A percentile compares a stretch with the other conserved stretches of the same genome.
Evolutionary conservation across 2,797 vertebrate genomes (phyloP).

Genomic region (Cygnus olor): DNA sequence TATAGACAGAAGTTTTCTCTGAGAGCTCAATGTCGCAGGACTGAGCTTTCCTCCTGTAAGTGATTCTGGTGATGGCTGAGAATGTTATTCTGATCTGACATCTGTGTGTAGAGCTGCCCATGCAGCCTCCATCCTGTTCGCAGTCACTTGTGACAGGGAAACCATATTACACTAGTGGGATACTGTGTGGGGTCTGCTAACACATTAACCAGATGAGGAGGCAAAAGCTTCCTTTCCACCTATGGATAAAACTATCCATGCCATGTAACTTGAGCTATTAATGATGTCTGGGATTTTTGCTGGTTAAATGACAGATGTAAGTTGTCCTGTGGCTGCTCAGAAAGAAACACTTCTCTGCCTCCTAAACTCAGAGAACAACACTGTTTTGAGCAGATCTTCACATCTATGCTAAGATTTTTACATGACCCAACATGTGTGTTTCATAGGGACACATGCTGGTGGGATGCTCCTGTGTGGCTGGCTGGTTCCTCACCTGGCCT

Average conservation of each 20-base stretch:
- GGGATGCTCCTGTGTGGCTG: background rate
- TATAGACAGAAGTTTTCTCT: background rate
- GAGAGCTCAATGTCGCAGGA: background rate
- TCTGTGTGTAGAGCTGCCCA: background rate
- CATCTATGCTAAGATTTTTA: background rate
- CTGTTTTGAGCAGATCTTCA: background rate
- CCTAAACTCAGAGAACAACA: background rate
- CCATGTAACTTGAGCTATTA: background rate
- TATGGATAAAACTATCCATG: background rate
- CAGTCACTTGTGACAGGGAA: background rate
- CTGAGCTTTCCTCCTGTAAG: background rate
- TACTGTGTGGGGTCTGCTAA: background rate
- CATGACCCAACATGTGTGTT: fast-evolving
- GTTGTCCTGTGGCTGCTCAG: background rate
- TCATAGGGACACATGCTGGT: background rate
- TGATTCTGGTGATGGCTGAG: background rate
- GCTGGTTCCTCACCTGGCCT: background rate
- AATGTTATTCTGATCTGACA: background rate
- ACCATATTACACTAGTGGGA: background rate
- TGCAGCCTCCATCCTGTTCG: background rate
- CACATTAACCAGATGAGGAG: background rate
- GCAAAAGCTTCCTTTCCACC: background rate
- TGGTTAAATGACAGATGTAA: background rate
- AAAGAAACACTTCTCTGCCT: background rate
- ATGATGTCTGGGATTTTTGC: background rate